Evolutionary conservation across 1,140 invertebrate genomes (phyloP).

Genomic region (Thaumetopoea pityocampa): DNA sequence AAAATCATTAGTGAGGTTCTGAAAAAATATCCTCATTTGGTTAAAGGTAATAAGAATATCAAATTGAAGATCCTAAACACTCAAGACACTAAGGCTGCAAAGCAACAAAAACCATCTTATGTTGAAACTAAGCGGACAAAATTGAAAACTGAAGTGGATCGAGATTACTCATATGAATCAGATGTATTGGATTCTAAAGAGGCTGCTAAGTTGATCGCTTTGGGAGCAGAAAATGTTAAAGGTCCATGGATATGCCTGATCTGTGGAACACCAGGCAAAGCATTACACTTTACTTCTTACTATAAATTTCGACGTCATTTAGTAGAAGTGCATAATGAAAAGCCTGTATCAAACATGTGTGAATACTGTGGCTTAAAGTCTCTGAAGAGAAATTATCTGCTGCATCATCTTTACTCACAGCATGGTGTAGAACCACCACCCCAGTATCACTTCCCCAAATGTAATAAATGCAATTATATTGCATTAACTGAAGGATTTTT

Average conservation of each 20-base stretch:
- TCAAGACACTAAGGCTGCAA: slow-evolving; percentile 40
- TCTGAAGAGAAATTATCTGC: slow-evolving; percentile 83
- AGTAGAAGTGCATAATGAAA: slow-evolving; percentile 87
- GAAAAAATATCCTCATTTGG: slow-evolving; percentile 91
- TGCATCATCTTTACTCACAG: slow-evolving; percentile 88
- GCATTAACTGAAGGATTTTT: slow-evolving; percentile 82
- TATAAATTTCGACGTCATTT: slow-evolving; percentile 87
- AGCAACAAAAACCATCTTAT: slow-evolving; percentile 5
- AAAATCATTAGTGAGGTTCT: slow-evolving; percentile 91
- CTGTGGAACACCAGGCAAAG: slow-evolving; percentile 79
- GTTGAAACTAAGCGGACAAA: slow-evolving; percentile 35
- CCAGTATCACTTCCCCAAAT: slow-evolving; percentile 84
- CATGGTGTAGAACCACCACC: slow-evolving; percentile 85
- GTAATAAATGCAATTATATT: slow-evolving; percentile 84
- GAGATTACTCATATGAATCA: slow-evolving; percentile 63
- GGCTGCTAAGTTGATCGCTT: slow-evolving; percentile 65
- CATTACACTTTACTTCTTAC: slow-evolving; percentile 84
- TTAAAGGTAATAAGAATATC: slow-evolving; percentile 91
- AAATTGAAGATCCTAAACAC: slow-evolving; percentile 86
- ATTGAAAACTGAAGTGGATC: slow-evolving; percentile 31
- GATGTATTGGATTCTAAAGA: slow-evolving; percentile 67
- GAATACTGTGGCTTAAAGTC: slow-evolving; percentile 90
- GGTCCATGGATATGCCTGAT: slow-evolving; percentile 83
- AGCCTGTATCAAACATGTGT: slow-evolving; percentile 86
- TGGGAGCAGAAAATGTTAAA: slow-evolving; percentile 76